These are phyloP conservation scores for Nasonia vitripennis DNA, from an alignment of 1,140 invertebrate species.

Conservation along the genomic window DNA sequence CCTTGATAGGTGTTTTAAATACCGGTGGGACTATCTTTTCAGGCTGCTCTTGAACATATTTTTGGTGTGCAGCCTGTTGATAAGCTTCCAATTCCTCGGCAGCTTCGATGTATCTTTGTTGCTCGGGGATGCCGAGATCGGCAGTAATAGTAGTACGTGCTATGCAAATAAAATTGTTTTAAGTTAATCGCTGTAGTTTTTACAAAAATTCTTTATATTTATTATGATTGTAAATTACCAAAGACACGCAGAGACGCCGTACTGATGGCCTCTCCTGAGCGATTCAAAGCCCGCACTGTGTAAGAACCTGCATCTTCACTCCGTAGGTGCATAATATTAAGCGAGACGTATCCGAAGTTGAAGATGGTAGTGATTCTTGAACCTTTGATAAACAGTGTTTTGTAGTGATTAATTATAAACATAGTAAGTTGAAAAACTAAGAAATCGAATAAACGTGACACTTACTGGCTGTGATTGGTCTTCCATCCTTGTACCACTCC, in stretches of 20 bases:
- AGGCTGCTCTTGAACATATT: constrained; percentile 84
- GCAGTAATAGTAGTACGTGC: constrained; percentile 86
- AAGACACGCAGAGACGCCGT: constrained; percentile 86
- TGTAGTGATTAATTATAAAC: neutral
- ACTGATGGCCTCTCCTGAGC: constrained; percentile 89
- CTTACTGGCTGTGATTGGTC: constrained; percentile 91
- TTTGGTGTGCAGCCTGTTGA: constrained; percentile 84
- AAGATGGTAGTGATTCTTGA: constrained; percentile 96
- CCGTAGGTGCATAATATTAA: constrained; percentile 98
- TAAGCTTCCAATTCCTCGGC: constrained; percentile 95
- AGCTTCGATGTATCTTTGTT: constrained; percentile 94
- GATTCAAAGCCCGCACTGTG: constrained; percentile 91
- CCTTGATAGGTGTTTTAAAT: constrained; percentile 95
- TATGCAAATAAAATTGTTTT: constrained; percentile 54
- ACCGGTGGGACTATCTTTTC: constrained; percentile 88
- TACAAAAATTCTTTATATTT: neutral
- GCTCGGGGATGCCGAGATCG: constrained; percentile 93
- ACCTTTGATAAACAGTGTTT: constrained; percentile 70
- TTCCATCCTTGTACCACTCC: constrained; percentile 98
- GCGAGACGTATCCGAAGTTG: constrained; percentile 98
- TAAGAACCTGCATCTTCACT: constrained; percentile 95
- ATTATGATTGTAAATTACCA: constrained; percentile 65
- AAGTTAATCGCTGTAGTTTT: neutral
- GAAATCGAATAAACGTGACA: constrained; percentile 13
- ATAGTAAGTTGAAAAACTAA: neutral